phyloP scores from a whole-genome alignment of 2,113 vertebrate genomes.

The Gymnogyps californianus region DNA sequence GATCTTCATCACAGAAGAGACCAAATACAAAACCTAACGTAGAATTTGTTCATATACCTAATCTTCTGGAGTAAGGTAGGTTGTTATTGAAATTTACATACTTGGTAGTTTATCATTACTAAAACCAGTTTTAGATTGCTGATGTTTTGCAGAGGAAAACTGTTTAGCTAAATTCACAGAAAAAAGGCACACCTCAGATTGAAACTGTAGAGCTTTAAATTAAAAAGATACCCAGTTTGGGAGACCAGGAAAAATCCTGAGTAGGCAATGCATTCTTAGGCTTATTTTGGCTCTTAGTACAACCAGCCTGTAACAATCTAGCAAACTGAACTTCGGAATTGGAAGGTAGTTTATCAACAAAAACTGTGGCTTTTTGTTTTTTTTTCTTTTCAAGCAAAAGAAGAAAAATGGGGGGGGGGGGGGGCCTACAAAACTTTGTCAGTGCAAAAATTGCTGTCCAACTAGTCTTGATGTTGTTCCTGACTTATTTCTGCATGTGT shows the following conservation, averaged over 20 bases:
- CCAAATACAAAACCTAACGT: not conserved
- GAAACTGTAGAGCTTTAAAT: not conserved
- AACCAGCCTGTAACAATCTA: not conserved
- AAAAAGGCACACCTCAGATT: not conserved
- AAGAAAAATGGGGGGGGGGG: rapidly evolving
- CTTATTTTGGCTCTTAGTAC: not conserved
- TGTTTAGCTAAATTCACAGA: not conserved
- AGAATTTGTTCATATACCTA: not conserved
- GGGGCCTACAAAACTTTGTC: not conserved
- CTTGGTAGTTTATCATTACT: not conserved
- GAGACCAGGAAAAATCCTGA: not conserved
- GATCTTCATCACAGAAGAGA: not conserved
- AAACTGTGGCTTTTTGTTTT: not conserved
- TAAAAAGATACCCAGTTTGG: not conserved
- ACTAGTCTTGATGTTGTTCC: not conserved
- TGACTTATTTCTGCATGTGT: not conserved
- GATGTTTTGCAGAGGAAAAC: not conserved
- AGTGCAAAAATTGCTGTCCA: not conserved
- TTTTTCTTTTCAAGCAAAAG: not conserved
- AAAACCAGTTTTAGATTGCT: not conserved
- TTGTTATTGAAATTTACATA: not conserved
- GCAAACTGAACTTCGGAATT: not conserved
- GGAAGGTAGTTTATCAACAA: not conserved
- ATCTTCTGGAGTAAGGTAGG: not conserved
- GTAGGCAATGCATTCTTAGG: not conserved